A percentile compares a stretch with the other conserved stretches of the same genome.
These are phyloP conservation scores for Sebastolobus alascanus DNA, from an alignment of 2,797 vertebrate species.

Conservation along the genomic window DNA sequence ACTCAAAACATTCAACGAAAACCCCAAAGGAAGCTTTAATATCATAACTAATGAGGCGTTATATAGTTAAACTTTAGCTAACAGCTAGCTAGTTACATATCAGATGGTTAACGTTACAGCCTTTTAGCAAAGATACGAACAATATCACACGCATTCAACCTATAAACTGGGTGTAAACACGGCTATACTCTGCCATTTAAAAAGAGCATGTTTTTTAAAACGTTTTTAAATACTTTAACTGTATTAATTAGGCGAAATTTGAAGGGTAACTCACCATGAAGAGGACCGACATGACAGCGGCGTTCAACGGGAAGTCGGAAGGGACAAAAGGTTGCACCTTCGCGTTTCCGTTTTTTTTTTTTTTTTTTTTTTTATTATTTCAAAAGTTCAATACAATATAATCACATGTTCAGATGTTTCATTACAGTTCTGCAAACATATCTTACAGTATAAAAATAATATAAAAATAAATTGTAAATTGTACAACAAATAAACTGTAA, in stretches of 20 bases:
- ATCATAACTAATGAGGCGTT: rapidly evolving
- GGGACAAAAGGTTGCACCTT: slow-evolving; percentile 52
- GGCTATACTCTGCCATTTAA: rapidly evolving
- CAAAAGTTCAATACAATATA: too few relatives aligned
- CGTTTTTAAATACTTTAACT: rapidly evolving
- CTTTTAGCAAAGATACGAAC: neutral
- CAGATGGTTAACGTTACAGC: neutral
- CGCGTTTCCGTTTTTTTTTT: slow-evolving; percentile 3
- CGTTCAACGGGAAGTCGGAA: slow-evolving; percentile 29
- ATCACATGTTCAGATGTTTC: too few relatives aligned
- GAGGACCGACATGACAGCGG: slow-evolving; percentile 67
- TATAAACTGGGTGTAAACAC: neutral
- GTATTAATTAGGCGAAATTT: neutral
- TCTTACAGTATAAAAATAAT: too few relatives aligned
- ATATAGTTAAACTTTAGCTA: neutral
- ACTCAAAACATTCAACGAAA: neutral
- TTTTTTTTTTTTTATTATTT: too few relatives aligned
- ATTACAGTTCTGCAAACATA: too few relatives aligned
- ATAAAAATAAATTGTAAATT: too few relatives aligned
- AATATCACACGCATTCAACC: neutral
- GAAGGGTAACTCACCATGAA: slow-evolving; percentile 72
- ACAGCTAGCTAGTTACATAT: too few relatives aligned
- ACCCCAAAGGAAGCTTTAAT: neutral
- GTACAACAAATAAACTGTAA: too few relatives aligned
- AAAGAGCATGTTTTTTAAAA: rapidly evolving